Evolutionary conservation across 2,888 invertebrate genomes (phyloP).

Genomic region (Vesta saturnalis): DNA sequence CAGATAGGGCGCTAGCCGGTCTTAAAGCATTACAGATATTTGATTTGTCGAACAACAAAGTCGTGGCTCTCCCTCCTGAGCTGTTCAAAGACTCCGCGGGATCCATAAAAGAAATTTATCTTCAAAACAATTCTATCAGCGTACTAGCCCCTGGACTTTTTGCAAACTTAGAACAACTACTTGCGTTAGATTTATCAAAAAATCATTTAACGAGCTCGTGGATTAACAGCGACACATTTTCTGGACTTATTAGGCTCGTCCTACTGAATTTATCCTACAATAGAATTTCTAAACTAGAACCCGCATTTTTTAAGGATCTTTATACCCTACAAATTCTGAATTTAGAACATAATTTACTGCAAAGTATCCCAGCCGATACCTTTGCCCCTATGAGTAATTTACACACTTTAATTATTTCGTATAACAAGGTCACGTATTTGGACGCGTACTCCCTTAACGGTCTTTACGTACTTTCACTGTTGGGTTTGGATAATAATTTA

Average conservation of each 20-base stretch:
- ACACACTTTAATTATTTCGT: conserved; percentile 86
- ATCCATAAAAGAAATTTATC: conserved; percentile 86
- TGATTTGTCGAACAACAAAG: conserved; percentile 90
- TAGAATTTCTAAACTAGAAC: conserved; percentile 81
- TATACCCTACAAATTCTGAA: conserved; percentile 88
- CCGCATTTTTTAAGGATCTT: conserved; percentile 84
- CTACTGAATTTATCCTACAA: conserved; percentile 88
- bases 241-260: conserved; percentile 88
- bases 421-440: conserved; percentile 85
- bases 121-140: conserved; percentile 91
- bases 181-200: conserved; percentile 83
- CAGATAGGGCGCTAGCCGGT: conserved; percentile 83
- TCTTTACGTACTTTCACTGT: conserved; percentile 83
- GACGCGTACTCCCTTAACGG: conserved; percentile 90
- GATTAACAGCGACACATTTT: conserved; percentile 86
- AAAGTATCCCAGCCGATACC: conserved; percentile 85
- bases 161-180: conserved; percentile 83
- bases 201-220: conserved; percentile 88
- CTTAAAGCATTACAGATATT: conserved; percentile 84
- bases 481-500: conserved; percentile 87
- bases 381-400: conserved; percentile 93
- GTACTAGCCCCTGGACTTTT: conserved; percentile 87
- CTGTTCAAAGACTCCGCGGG: conserved; percentile 82
- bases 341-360: conserved; percentile 84
- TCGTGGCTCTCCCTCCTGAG: conserved; percentile 86